Base-by-base conservation (phyloP, 2,888 invertebrate genomes). In the Molanna angustata region DNA sequence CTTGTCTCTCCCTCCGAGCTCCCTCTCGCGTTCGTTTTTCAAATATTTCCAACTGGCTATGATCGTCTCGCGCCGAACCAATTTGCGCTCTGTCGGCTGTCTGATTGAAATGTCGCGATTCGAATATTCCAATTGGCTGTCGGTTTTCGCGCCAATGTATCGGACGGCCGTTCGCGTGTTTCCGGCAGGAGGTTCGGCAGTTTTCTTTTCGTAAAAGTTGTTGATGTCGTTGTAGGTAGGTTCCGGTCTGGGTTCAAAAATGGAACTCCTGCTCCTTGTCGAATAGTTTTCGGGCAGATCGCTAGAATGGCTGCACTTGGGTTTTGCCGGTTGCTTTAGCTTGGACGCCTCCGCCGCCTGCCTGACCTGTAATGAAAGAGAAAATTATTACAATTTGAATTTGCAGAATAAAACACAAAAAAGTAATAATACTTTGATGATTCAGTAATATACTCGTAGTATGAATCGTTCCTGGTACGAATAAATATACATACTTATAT, bases 11-110 rank as follows among this genome's bases (percentile, higher is more conserved):
- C 19, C 39, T 0, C 77, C 77, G 31, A 77, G 62, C 47, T 77
- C 76, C 55, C 68, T 69, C 55, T 77, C 77, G 4, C 77, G 67
- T 57, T 77, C 77, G 54, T 76, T 75, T 63, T 77, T 77, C 63
- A 77, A 62, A 60, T 67, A 73, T 60, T 72, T 76, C 77, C 77
- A 77, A 0, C 76, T 76, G 19, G 77, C 77, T 17, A 77, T 77
- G 27, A 77, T 75, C 1, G 76, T 73, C 61, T 77, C 77, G 7
- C 77, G 65, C 1, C 77, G 69, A 65, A 75, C 76, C 21, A 75
- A 76, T 64, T 71, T 75, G 32, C 50, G 46, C 20, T 19, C 13
- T 6, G 35, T 11, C n/a, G 21, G 33, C 27, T 19, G 6, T 18
- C n/a, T n/a, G n/a, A n/a, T n/a, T n/a, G n/a, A n/a, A n/a, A n/a